A percentile compares a stretch with the other conserved stretches of the same genome.
phyloP scores from a whole-genome alignment of 2,797 vertebrate species.

The Sylvilagus floridanus region DNA sequence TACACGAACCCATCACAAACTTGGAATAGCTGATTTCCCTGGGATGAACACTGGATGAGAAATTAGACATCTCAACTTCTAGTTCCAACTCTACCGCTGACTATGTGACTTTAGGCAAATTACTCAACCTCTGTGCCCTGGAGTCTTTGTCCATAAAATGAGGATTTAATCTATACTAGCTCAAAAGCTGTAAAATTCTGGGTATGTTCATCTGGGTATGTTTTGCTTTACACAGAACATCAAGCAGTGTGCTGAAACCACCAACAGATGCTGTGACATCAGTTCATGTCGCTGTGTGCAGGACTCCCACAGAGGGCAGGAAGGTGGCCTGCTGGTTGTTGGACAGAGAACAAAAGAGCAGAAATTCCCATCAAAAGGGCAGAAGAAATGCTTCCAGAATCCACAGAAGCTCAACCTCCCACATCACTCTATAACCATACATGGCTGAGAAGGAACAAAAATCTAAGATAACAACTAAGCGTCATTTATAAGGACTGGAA shows the following conservation, averaged over 20 bases:
- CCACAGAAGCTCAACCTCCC: neutral
- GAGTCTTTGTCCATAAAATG: neutral
- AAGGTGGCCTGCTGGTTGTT: conserved; percentile 64
- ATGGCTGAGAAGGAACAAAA: conserved; percentile 17
- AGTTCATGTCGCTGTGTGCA: neutral
- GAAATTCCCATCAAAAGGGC: conserved; percentile 13
- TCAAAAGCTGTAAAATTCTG: neutral
- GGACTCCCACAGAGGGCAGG: conserved; percentile 59
- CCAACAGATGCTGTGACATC: conserved; percentile 37
- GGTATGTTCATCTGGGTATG: neutral
- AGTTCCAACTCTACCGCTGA: neutral
- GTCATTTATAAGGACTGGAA: neutral
- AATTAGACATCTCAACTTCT: neutral
- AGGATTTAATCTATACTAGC: neutral
- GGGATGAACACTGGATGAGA: neutral
- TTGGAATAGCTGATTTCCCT: neutral
- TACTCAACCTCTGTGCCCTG: neutral
- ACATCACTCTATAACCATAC: conserved; percentile 5
- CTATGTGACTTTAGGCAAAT: neutral
- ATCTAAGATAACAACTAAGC: neutral
- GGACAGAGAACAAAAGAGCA: conserved; percentile 56
- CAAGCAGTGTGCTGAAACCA: conserved; percentile 16
- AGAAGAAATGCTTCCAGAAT: conserved; percentile 60
- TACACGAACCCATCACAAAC: neutral
- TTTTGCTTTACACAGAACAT: conserved; percentile 14